Base-by-base conservation (phyloP, 1,140 invertebrate species). In the Mylabris phalerata region DNA sequence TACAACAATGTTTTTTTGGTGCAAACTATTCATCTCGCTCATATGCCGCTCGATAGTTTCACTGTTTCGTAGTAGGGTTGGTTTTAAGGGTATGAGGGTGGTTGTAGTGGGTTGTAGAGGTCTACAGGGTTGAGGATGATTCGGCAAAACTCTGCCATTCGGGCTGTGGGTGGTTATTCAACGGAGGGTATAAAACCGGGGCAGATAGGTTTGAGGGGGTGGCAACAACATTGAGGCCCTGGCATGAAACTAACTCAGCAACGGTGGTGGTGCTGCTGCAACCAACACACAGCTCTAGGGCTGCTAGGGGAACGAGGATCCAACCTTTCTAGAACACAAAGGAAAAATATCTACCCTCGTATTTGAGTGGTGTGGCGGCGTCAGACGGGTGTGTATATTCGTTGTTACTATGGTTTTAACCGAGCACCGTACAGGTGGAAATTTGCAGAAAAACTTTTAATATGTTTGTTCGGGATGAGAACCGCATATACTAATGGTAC, bases 51-150 rank as follows among this genome's bases (percentile, higher is more conserved):
- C 7, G 4, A 32, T 7, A 32, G 32, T 32, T 7, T 32, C 32
- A 7, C 4, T 32, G 32, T 32, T 32, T 32, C 3, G 7, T 32
- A 32, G 7, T 32, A 32, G 7, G 7, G 32, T 32, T 32, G 32
- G 32, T 32, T 32, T 32, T 3, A 7, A 32, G 32, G 7, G 27
- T 32, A 32, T 32, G 27, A 32, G 27, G 32, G 32, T 32, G 32
- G 32, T 32, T 32, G 32, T 32, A 2, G 32, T 32, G 51, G 40
- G 62, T 67, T 61, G 64, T 64, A 59, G 56, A 67, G 66, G 67
- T 69, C 64, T 59, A 32, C 32, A 67, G 67, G 67, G 63, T 69
- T 67, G 61, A 67, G 67, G 67, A 69, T 69, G 67, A 69, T 69
- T 69, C 64, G 67, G 66, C 66, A 69, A 69, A 69, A 61, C 66